Evolutionary conservation across 2,113 vertebrate species (phyloP).

Genomic region (Rhegmatorhina hoffmannsi): DNA sequence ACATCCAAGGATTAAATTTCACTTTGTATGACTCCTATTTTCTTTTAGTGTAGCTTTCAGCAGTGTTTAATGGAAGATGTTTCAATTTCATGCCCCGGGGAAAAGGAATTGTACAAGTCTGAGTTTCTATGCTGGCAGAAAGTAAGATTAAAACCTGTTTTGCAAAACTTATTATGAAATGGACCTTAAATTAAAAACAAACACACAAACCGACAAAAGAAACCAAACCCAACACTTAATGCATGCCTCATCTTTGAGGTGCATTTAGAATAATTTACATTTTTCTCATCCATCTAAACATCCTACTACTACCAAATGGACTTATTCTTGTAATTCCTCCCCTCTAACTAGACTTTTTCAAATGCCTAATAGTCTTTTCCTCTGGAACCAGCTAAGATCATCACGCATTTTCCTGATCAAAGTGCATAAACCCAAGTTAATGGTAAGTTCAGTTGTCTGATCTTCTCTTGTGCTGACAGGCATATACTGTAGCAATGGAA

Average conservation of each 20-base stretch:
- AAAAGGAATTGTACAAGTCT: not conserved
- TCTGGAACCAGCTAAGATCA: not conserved
- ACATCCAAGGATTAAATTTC: not conserved
- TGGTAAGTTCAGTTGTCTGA: not conserved
- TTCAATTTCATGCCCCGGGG: not conserved
- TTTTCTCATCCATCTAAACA: not conserved
- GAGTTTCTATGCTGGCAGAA: not conserved
- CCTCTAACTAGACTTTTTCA: not conserved
- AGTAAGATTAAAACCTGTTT: not conserved
- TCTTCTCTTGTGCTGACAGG: not conserved
- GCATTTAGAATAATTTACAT: not conserved
- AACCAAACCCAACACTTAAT: not conserved
- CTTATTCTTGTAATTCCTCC: not conserved
- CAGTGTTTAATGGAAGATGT: not conserved
- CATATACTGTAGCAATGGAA: not conserved
- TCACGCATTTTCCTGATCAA: not conserved
- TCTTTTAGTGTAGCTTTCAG: not conserved
- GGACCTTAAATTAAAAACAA: not conserved
- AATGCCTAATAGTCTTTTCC: not conserved
- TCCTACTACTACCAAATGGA: not conserved
- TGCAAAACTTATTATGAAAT: not conserved
- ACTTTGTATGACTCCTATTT: not conserved
- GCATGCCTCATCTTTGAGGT: not conserved
- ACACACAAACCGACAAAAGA: not conserved
- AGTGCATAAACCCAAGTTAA: not conserved